phyloP scores from a whole-genome alignment of 1,140 invertebrate species.

The Bemisia tabaci region DNA sequence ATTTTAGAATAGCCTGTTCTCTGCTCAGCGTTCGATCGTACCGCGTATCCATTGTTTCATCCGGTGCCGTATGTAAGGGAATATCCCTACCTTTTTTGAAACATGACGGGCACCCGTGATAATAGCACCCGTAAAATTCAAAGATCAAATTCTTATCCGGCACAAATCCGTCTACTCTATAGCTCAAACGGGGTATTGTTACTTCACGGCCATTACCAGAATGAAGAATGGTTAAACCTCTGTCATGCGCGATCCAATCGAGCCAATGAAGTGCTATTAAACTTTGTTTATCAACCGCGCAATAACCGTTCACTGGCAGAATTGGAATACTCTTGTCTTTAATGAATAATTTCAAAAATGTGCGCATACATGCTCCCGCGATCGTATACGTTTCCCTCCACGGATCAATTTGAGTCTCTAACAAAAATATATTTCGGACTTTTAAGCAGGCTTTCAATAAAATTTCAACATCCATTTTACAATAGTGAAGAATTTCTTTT shows the following conservation, averaged over 20 bases:
- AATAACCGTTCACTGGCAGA: conserved; percentile 11
- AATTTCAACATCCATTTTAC: conserved; percentile 22
- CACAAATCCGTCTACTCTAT: no score
- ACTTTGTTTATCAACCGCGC: conserved; percentile 10
- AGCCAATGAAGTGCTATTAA: conserved; percentile 6
- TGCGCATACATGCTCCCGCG: conserved; percentile 12
- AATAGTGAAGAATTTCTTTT: conserved; percentile 18
- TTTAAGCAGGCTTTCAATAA: conserved; percentile 24
- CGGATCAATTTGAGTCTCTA: conserved; percentile 6
- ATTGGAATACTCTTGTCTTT: conserved; percentile 8
- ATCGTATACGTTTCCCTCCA: conserved; percentile 12
- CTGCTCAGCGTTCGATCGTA: neutral
- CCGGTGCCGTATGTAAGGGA: neutral
- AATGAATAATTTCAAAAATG: neutral
- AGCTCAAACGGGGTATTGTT: no score
- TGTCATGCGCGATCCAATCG: neutral
- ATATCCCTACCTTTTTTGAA: neutral
- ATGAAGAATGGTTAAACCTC: no score
- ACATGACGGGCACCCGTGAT: neutral
- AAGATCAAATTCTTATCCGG: no score
- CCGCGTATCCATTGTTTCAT: neutral
- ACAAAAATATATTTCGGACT: conserved; percentile 20
- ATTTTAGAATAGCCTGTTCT: neutral
- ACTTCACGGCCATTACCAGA: no score
- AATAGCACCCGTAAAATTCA: neutral